phyloP scores from a whole-genome alignment of 2,888 invertebrate genomes.

The Kryphioiulus occultus region DNA sequence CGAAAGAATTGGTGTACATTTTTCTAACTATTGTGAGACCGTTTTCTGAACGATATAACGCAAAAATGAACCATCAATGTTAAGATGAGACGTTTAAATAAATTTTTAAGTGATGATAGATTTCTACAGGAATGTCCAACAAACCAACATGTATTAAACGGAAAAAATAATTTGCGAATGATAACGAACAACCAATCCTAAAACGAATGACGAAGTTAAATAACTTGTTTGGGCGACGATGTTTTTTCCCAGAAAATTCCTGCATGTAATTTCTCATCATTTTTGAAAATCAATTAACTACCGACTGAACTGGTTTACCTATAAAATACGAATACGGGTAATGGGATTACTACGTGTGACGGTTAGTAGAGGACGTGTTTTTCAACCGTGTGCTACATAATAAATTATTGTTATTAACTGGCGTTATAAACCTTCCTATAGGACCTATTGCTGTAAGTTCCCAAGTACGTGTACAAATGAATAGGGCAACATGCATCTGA shows the following conservation, averaged over 20 bases:
- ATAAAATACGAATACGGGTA: background rate
- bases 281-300: background rate
- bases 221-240: background rate
- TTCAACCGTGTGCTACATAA: background rate
- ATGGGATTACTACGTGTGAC: background rate
- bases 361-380: background rate
- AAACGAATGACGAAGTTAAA: background rate
- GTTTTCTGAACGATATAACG: too few relatives aligned
- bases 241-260: background rate
- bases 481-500: too few relatives aligned
- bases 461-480: too few relatives aligned
- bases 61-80: too few relatives aligned
- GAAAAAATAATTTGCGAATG: background rate
- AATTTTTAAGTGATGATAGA: too few relatives aligned
- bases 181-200: background rate
- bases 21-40: too few relatives aligned
- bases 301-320: background rate
- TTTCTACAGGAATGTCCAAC: too few relatives aligned
- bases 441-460: too few relatives aligned
- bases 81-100: too few relatives aligned
- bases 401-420: background rate
- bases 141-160: too few relatives aligned
- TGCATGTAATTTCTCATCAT: background rate
- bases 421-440: background rate
- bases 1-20: too few relatives aligned